Evolutionary conservation across 2,113 vertebrate genomes (phyloP).

Genomic region (Ascaphus truei): DNA sequence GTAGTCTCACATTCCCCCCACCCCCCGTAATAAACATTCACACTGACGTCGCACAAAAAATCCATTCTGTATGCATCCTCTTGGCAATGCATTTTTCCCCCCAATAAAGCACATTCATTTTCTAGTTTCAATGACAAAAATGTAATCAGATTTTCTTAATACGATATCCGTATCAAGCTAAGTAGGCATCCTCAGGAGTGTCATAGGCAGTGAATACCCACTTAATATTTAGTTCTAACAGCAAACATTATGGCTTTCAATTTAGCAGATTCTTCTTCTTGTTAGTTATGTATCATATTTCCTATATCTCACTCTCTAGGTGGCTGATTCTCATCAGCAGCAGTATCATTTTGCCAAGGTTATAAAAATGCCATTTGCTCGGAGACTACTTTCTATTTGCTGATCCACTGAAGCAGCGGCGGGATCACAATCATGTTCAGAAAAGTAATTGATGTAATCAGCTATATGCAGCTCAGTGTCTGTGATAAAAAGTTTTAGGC

Average conservation of each 20-base stretch:
- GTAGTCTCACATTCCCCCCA: conserved; percentile 1
- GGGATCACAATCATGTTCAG: conserved; percentile 59
- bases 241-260: conserved; percentile 57
- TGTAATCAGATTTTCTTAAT: conserved; percentile 50
- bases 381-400: conserved; percentile 58
- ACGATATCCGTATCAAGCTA: conserved; percentile 38
- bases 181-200: conserved; percentile 39
- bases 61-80: conserved; percentile 4
- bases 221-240: conserved; percentile 49
- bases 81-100: conserved; percentile 1
- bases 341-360: conserved; percentile 49
- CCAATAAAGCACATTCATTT: conserved; percentile 44
- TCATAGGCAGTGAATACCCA: conserved; percentile 41
- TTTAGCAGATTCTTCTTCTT: conserved; percentile 55
- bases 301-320: conserved; percentile 34
- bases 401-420: conserved; percentile 58
- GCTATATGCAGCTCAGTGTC: conserved; percentile 34
- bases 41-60: background rate
- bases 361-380: conserved; percentile 61
- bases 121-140: conserved; percentile 50
- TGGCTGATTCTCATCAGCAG: conserved; percentile 52
- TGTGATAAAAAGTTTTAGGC: background rate
- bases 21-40: conserved; percentile 16
- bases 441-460: conserved; percentile 59
- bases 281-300: conserved; percentile 49